Base-by-base conservation (phyloP, 92 coral and sea anemone genomes). In the Umimayanthus chanpuru region DNA sequence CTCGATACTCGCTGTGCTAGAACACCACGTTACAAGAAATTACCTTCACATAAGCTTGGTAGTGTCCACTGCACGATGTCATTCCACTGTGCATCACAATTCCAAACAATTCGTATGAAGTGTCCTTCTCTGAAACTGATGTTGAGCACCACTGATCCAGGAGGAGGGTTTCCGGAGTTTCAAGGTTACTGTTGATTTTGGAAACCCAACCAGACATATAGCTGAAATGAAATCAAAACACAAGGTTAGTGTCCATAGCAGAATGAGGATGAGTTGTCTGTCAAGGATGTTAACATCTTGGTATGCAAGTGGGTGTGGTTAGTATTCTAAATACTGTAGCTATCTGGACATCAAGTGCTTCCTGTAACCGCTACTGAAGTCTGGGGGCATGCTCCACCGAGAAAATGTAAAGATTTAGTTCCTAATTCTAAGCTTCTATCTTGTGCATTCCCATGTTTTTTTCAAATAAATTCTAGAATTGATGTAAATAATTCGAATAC, bases 41-140 rank as follows among this genome's bases (percentile, higher is more conserved):
- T 40, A 95, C 92, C 88, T 94, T 93, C 16, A 97, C 95, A 83
- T 97, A 97, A 38, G 98, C 96, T 85, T 95, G 94, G 77, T 97
- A 97, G 87, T 97, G 99, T 2, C 99, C 99, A 90, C 98, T 97
- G 80, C 99, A 96, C 2, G 99, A 97, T 1, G 98, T 91, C 97
- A 97, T 95, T 25, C 99, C 99, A 89, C 96, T 95, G 88, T 97
- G 99, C 93, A 95, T 93, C 32, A 97, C 99, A 74, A 97, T 94
- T 11, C 99, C 99, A 92, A 97, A 97, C 91, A 97, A 81, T 40
- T 90, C 92, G 80, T 95, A 97, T 2, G 87, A 90, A 76, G 86
- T 29, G n/a, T 73, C 28, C 5, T 85, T 81, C 49, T 93, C 88
- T 14, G 58, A 41, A 53, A 83, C 87, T n/a, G 94, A 79, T 68